Percentiles rank a stretch among this genome's conserved stretches.
phyloP scores from a whole-genome alignment of 2,113 vertebrate species.

The Antechinus stuartii region DNA sequence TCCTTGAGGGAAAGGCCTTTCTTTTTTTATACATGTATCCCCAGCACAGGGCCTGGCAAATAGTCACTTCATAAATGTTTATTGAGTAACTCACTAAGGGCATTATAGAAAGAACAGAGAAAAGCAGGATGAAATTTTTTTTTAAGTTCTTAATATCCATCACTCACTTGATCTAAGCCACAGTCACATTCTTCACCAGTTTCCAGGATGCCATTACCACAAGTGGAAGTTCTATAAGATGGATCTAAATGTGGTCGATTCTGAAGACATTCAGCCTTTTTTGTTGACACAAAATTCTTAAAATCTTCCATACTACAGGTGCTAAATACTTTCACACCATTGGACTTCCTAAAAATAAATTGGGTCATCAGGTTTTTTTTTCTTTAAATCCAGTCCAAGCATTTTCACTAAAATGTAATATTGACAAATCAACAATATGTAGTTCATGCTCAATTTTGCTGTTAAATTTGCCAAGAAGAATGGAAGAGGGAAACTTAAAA shows the following conservation, averaged over 20 bases:
- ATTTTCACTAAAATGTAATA: background rate
- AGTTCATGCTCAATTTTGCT: background rate
- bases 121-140: background rate
- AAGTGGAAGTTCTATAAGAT: conserved; percentile 79
- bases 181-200: conserved; percentile 92
- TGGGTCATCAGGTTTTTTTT: conserved; percentile 15
- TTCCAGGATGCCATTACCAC: conserved; percentile 91
- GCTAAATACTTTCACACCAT: conserved; percentile 90
- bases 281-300: conserved; percentile 85
- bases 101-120: background rate
- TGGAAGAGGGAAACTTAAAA: background rate
- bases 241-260: conserved; percentile 79
- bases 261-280: conserved; percentile 86
- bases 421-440: background rate
- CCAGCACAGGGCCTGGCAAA: background rate
- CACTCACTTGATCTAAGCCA: conserved; percentile 83
- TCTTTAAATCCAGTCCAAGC: background rate
- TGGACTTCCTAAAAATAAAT: conserved; percentile 71
- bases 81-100: background rate
- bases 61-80: background rate
- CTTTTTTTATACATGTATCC: background rate
- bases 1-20: background rate
- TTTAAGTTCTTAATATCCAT: background rate
- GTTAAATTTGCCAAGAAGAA: background rate
- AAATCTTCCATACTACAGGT: conserved; percentile 91